Conservation (phyloP, 2,113 vertebrate species). For the Connochaetes taurinus region DNA sequence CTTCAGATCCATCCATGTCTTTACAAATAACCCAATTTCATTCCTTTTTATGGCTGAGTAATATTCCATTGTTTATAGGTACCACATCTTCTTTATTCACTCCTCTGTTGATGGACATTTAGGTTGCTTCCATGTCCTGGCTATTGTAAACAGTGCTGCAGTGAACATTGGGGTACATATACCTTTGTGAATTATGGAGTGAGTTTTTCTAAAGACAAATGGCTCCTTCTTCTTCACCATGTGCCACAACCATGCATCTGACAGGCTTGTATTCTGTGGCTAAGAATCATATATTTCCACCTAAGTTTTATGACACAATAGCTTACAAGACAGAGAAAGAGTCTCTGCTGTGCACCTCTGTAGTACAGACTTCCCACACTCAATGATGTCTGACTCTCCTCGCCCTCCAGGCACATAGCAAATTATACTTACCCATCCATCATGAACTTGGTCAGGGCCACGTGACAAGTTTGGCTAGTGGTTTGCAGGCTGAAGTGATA, state of each 20-base stretch:
- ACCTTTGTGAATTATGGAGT: neutral
- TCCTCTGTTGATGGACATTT: neutral
- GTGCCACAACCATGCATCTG: neutral
- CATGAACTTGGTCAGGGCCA: neutral
- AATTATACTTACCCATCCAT: neutral
- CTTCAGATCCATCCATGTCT: neutral
- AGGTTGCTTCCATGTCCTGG: neutral
- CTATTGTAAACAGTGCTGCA: neutral
- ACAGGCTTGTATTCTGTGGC: neutral
- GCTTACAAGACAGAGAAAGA: neutral
- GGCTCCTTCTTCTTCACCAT: neutral
- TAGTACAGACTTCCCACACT: neutral
- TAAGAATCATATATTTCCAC: neutral
- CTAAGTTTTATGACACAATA: neutral
- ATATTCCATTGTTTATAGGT: neutral
- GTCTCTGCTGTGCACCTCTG: neutral
- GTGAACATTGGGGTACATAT: neutral
- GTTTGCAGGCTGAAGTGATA: neutral
- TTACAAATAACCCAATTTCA: neutral
- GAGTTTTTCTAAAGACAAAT: neutral
- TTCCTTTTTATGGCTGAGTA: neutral
- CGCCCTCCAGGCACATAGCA: neutral
- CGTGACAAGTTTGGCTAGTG: neutral
- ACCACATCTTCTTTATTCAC: neutral
- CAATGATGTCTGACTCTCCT: neutral